phyloP scores from a whole-genome alignment of 2,888 invertebrate genomes.

The Oeneis ivallda region DNA sequence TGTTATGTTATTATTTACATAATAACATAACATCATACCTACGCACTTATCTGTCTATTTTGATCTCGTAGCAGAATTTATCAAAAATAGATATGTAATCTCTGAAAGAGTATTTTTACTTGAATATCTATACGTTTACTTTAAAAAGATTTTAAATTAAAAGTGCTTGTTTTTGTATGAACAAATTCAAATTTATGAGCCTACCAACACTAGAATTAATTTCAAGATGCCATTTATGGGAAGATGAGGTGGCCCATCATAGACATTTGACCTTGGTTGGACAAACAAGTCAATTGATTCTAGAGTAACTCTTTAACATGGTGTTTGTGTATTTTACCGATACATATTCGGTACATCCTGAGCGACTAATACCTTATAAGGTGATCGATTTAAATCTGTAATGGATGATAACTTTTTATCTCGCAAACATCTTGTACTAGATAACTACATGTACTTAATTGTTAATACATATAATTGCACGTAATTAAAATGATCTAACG shows the following conservation, averaged over 20 bases:
- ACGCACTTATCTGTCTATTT: too few species aligned
- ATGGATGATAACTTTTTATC: not conserved
- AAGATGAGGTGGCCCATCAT: constrained; percentile 48
- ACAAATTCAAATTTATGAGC: constrained; percentile 25
- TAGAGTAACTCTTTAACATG: constrained; percentile 34
- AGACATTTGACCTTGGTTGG: constrained; percentile 51
- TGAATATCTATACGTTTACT: too few species aligned
- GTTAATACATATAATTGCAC: too few species aligned
- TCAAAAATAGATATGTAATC: too few species aligned
- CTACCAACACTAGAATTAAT: constrained; percentile 21
- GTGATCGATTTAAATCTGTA: constrained; percentile 12
- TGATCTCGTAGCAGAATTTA: too few species aligned
- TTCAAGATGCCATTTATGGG: constrained; percentile 56
- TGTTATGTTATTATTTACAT: too few species aligned
- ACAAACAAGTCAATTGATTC: constrained; percentile 42
- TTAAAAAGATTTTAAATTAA: too few species aligned
- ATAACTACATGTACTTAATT: not conserved
- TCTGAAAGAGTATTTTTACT: too few species aligned
- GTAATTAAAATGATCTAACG: not conserved
- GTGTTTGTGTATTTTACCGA: constrained; percentile 33
- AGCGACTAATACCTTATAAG: constrained; percentile 19
- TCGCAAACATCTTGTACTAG: not conserved
- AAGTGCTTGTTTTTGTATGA: not conserved
- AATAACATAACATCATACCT: too few species aligned
- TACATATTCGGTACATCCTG: constrained; percentile 27